phyloP scores from a whole-genome alignment of 1,140 invertebrate genomes.

The Monomorium pharaonis region DNA sequence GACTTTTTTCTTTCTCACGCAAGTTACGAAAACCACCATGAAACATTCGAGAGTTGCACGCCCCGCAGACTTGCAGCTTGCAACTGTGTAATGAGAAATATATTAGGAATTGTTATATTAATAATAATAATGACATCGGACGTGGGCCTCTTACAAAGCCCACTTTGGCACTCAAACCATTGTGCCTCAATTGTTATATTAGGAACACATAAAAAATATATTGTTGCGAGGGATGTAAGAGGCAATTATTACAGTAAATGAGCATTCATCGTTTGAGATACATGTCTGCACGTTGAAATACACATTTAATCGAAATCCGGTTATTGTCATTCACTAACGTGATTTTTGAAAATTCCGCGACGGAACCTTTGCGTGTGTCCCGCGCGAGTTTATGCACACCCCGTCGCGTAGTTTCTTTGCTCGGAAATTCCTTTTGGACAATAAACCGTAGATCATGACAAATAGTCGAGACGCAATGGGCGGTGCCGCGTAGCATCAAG shows the following conservation, averaged over 20 bases:
- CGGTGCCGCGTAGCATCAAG: slow-evolving; percentile 48
- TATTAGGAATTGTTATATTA: too few species aligned
- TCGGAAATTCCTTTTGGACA: slow-evolving; percentile 60
- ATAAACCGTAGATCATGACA: slow-evolving; percentile 71
- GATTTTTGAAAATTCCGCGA: slow-evolving; percentile 38
- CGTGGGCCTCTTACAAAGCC: too few species aligned
- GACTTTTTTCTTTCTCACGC: not conserved
- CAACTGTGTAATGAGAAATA: not conserved
- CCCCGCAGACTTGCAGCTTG: not conserved
- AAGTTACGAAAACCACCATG: not conserved
- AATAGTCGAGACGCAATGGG: slow-evolving; percentile 58
- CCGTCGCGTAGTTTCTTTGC: slow-evolving; percentile 48
- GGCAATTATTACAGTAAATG: not conserved
- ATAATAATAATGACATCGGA: too few species aligned
- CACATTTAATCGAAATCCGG: too few species aligned
- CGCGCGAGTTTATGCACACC: slow-evolving; percentile 40
- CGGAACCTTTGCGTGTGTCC: not conserved
- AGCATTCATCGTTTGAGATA: not conserved
- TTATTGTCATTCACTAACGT: not conserved
- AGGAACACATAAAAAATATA: not conserved
- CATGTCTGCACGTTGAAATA: not conserved
- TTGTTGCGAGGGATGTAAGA: not conserved
- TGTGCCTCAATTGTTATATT: not conserved
- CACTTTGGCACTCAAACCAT: not conserved
- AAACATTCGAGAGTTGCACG: not conserved